A percentile compares a stretch with the other conserved stretches of the same genome.
phyloP scores from a whole-genome alignment of 2,113 vertebrate genomes.

The Peromyscus maniculatus region DNA sequence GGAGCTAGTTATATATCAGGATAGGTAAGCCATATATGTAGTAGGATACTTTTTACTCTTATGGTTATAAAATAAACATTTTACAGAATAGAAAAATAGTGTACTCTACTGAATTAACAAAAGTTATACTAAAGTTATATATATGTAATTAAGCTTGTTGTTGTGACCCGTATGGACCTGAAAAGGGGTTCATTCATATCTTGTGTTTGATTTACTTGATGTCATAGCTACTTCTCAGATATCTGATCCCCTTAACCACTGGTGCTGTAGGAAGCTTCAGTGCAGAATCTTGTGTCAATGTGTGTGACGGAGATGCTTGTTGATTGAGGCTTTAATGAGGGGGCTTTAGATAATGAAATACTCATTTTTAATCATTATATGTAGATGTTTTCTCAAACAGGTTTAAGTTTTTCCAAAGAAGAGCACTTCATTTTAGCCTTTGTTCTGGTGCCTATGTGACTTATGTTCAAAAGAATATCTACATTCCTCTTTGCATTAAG shows the following conservation, averaged over 20 bases:
- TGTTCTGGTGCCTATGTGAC: not conserved
- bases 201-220: not conserved
- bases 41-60: slow-evolving; percentile 93
- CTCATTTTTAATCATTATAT: not conserved
- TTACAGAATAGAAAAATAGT: slow-evolving; percentile 92
- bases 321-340: not conserved
- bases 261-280: not conserved
- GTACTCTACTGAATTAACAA: slow-evolving; percentile 95
- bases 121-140: slow-evolving; percentile 88
- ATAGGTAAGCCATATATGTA: slow-evolving; percentile 93
- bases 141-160: slow-evolving; percentile 90
- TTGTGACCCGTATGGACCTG: slow-evolving; percentile 91
- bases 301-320: not conserved
- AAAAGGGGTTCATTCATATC: slow-evolving; percentile 33
- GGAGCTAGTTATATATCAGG: slow-evolving; percentile 91
- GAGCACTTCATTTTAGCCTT: not conserved
- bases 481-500: not conserved
- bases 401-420: not conserved
- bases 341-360: not conserved
- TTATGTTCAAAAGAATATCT: not conserved
- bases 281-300: not conserved
- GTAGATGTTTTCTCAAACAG: not conserved
- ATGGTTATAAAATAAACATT: slow-evolving; percentile 90
- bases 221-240: not conserved
- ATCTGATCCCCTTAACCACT: not conserved